phyloP scores from a whole-genome alignment of 2,797 vertebrate genomes.

The Salmo trutta region DNA sequence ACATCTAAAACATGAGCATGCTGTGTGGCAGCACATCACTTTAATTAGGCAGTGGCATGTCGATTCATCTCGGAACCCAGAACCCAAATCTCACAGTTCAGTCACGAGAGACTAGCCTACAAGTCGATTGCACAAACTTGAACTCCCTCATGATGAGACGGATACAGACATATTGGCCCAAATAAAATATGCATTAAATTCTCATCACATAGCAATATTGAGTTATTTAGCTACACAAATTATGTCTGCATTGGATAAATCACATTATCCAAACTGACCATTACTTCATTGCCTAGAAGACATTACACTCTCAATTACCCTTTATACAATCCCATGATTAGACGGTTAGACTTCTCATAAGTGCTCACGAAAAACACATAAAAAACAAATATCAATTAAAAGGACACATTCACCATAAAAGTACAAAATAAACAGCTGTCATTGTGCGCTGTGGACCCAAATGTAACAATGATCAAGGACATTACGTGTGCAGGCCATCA shows the following conservation, averaged over 20 bases:
- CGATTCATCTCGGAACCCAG: not conserved
- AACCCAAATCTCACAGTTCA: not conserved
- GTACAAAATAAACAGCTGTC: slow-evolving; percentile 16
- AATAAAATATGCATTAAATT: slow-evolving; percentile 33
- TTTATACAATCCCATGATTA: slow-evolving; percentile 13
- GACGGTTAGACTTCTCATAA: not conserved
- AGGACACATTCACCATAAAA: slow-evolving; percentile 36
- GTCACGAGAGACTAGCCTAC: not conserved
- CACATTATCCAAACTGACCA: not conserved
- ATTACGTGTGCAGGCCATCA: not conserved
- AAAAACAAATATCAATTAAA: not conserved
- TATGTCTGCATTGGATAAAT: not conserved
- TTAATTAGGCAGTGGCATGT: not conserved
- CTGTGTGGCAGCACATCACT: not conserved
- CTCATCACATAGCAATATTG: too few relatives aligned
- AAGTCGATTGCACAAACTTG: not conserved
- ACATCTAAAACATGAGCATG: not conserved
- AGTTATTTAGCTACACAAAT: too few relatives aligned
- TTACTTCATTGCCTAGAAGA: slow-evolving; percentile 1
- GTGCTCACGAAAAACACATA: not conserved
- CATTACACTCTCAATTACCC: slow-evolving; percentile 12
- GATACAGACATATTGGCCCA: not conserved
- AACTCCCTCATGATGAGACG: not conserved
- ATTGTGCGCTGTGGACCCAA: not conserved
- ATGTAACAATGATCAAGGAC: not conserved